phyloP scores from a whole-genome alignment of 2,888 invertebrate genomes.

The Xanthorhoe designata region DNA sequence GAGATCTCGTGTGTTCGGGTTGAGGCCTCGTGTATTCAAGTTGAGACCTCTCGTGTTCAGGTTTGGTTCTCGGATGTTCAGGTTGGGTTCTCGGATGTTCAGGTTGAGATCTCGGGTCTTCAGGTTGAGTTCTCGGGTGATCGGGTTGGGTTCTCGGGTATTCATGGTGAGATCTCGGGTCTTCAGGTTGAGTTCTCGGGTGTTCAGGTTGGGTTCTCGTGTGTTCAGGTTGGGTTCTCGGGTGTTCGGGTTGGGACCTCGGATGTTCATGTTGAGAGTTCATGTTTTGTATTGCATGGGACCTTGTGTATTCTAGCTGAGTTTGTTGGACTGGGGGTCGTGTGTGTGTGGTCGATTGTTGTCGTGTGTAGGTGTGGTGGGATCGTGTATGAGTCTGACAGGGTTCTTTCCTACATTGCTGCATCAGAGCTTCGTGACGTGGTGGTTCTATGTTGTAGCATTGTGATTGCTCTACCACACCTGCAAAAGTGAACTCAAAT shows the following conservation, averaged over 20 bases:
- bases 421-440: constrained; percentile 86
- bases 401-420: constrained; percentile 80
- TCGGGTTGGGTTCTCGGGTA: constrained; percentile 2
- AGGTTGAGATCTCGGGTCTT: background rate
- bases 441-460: constrained; percentile 85
- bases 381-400: constrained; percentile 53
- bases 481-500: constrained; percentile 58
- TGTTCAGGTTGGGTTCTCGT: background rate
- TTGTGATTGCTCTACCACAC: constrained; percentile 85
- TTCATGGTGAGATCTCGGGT: background rate
- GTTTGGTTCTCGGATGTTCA: background rate
- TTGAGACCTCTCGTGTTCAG: background rate
- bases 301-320: constrained; percentile 3
- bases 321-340: constrained; percentile 7
- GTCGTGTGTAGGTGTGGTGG: constrained; percentile 5
- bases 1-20: constrained; percentile 1
- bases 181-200: constrained; percentile 1
- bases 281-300: background rate
- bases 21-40: no score
- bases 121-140: background rate
- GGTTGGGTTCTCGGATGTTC: constrained; percentile 59
- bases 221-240: constrained; percentile 3
- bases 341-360: background rate
- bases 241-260: background rate
- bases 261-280: background rate